Evolutionary conservation across 2,113 vertebrate genomes (phyloP).

Genomic region (Okapia johnstoni): DNA sequence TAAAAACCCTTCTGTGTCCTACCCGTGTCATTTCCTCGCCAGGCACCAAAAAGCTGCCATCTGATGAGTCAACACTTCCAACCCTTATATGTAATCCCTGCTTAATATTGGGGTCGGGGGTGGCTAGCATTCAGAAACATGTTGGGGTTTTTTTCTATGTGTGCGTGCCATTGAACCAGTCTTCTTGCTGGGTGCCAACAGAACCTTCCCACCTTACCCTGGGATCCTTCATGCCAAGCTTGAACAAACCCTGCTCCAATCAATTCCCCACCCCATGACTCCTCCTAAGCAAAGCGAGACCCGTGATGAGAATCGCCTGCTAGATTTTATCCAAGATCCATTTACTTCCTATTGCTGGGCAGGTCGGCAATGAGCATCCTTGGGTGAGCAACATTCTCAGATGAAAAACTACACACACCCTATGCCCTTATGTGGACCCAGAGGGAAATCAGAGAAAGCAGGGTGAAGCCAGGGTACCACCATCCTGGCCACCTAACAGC

Average conservation of each 20-base stretch:
- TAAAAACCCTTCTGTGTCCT: background rate
- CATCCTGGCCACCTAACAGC: too few species aligned
- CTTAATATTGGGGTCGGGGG: background rate
- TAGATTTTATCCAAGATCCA: background rate
- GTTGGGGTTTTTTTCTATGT: background rate
- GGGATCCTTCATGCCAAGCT: background rate
- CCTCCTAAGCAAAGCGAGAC: background rate
- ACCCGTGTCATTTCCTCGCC: fast-evolving
- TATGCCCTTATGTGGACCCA: too few species aligned
- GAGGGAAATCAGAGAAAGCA: background rate
- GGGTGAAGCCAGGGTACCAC: background rate
- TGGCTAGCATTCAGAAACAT: background rate
- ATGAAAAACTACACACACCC: background rate
- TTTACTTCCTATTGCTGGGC: too few species aligned
- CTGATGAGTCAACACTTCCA: background rate
- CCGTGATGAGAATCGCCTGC: background rate
- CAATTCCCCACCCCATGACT: too few species aligned
- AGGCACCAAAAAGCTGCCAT: background rate
- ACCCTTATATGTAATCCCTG: background rate
- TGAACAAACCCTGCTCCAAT: background rate
- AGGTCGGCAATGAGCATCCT: background rate
- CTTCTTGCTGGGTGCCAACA: background rate
- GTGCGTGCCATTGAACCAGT: background rate
- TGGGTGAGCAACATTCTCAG: background rate
- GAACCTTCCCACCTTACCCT: background rate